Base-by-base conservation (phyloP, 2,797 vertebrate species). In the Vultur gryphus region DNA sequence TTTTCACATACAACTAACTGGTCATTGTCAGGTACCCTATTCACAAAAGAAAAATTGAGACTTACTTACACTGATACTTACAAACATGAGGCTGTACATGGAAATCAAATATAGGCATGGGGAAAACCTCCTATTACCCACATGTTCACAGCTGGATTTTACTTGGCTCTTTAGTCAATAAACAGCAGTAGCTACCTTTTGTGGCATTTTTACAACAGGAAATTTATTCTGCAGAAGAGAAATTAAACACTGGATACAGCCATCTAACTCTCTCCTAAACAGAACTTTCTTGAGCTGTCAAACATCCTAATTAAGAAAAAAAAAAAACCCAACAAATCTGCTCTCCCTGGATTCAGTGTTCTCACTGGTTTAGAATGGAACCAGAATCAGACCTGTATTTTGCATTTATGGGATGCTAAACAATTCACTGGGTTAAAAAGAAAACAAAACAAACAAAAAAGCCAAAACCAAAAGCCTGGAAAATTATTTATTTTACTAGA, bases 131-230 rank as follows among this genome's bases (percentile, higher is more conserved):
- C 91, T 94, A 90, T 84, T 73, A 91, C 90, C 95, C 95, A 95
- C 97, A 97, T 97, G 97, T 84, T 97, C 97, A 95, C 96, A 97
- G 97, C 95, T 97, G 97, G 93, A 97, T 96, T 97, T 95, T 93
- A 89, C 87, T 97, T 93, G 71, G 64, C 83, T 96, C 81, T 94
- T 97, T 94, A 95, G 97, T 97, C 96, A 97, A 93, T 96, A 97
- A 97, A 93, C 96, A 98, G 91, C 88, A 96, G 91, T 95, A 97
- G 83, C 94, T 84, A 96, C 84, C 91, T 95, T 97, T 95, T 97
- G 95, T 81, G 93, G 94, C 94, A 96, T 89, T 97, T 97, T 97
- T 95, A 94, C 77, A 97, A 91, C 73, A 89, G 78, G 87, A 95
- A 95, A 97, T 93, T 87, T 93, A 95, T 94, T 96, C 77, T 81